Conservation (phyloP, 2,888 invertebrate species). For the Anthrax anthrax region DNA sequence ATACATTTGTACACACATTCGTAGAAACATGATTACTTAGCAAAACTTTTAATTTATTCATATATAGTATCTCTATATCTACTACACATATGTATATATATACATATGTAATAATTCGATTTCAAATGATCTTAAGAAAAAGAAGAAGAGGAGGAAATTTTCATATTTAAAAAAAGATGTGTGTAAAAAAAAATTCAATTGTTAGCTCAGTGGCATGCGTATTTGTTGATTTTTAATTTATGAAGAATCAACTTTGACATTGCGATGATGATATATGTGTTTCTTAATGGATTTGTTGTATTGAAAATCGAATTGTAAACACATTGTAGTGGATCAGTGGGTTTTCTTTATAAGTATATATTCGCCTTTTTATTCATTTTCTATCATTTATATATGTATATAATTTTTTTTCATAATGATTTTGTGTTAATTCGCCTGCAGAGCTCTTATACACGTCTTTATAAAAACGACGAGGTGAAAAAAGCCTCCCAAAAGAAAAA, state of each 20-base stretch:
- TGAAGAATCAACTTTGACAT: constrained; percentile 10
- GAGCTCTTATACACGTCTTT: not conserved
- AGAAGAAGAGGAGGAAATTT: not conserved
- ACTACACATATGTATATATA: no score
- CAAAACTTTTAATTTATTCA: no score
- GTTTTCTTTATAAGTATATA: not conserved
- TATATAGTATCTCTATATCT: no score
- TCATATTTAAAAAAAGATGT: not conserved
- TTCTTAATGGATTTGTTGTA: constrained; percentile 10
- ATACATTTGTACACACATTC: no score
- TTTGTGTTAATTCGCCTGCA: not conserved
- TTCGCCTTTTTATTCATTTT: not conserved
- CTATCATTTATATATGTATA: no score
- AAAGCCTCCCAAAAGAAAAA: no score
- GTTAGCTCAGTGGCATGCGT: constrained; percentile 3
- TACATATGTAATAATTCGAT: no score
- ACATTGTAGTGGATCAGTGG: constrained; percentile 2
- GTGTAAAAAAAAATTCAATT: no score
- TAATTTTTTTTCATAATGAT: no score
- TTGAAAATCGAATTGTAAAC: not conserved
- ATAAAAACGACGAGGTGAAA: no score
- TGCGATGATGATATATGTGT: constrained; percentile 11
- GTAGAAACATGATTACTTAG: no score
- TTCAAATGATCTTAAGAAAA: no score
- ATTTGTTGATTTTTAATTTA: constrained; percentile 10